Conservation (phyloP, 2,888 invertebrate genomes). For the Melikaiella ostensackeni region DNA sequence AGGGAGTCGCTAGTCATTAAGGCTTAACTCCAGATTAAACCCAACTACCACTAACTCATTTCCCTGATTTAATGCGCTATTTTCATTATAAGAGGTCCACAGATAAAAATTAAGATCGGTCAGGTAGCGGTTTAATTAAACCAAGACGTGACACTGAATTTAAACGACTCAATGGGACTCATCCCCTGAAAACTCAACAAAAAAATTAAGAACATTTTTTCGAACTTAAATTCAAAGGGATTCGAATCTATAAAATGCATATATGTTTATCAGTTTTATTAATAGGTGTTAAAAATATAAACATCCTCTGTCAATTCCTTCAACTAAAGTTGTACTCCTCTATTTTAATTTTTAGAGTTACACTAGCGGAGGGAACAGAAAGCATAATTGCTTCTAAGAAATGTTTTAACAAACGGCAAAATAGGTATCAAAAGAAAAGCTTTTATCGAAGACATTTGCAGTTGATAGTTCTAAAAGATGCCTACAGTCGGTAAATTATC, state of each 20-base stretch:
- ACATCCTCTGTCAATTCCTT: background rate
- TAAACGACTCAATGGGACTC: background rate
- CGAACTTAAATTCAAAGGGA: too few relatives aligned
- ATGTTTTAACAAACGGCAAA: background rate
- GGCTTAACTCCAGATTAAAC: background rate
- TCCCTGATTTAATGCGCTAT: background rate
- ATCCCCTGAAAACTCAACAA: too few relatives aligned
- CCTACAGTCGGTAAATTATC: constrained; percentile 5
- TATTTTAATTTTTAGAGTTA: background rate
- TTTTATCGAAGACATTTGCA: background rate
- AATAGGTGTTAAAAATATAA: background rate
- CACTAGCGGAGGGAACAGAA: background rate
- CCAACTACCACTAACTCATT: background rate
- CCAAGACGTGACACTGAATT: background rate
- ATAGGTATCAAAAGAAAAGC: background rate
- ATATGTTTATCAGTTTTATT: too few relatives aligned
- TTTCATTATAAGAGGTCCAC: background rate
- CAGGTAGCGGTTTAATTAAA: background rate
- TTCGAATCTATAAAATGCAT: too few relatives aligned
- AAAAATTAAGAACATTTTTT: too few relatives aligned
- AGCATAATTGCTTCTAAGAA: background rate
- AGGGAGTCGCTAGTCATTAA: constrained; percentile 2
- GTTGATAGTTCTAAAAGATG: background rate
- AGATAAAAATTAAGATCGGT: background rate
- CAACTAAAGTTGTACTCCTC: background rate